A percentile compares a stretch with the other conserved stretches of the same genome.
Conservation (phyloP, 30 jellyfish, hydroid and myxozoan species). For the Cassiopea xamachana region DNA sequence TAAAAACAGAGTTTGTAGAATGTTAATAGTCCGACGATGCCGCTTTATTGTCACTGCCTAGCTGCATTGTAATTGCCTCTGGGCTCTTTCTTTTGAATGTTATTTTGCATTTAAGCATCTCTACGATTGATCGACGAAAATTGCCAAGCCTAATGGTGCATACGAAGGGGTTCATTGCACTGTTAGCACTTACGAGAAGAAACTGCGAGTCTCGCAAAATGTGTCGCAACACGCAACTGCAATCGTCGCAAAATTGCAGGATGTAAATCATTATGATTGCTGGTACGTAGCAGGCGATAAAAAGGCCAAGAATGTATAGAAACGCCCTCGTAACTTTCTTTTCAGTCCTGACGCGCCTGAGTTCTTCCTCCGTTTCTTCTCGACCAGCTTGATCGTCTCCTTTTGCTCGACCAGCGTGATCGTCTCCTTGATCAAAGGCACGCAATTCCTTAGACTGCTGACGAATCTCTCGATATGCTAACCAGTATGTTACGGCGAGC, state of each 20-base stretch:
- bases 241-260: constrained; percentile 38
- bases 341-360: background rate
- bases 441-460: constrained; percentile 1
- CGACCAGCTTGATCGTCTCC: background rate
- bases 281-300: constrained; percentile 15
- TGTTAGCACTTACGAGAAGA: background rate
- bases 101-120: background rate
- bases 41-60: too few species aligned
- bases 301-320: constrained; percentile 13
- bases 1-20: too few species aligned
- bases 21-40: too few species aligned
- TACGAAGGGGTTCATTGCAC: background rate
- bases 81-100: too few species aligned
- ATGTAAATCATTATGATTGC: constrained; percentile 32
- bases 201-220: constrained; percentile 4
- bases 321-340: constrained; percentile 28
- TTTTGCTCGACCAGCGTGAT: too few species aligned
- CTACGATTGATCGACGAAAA: background rate
- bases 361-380: background rate
- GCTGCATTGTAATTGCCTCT: too few species aligned
- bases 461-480: constrained; percentile 14
- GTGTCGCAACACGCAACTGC: constrained; percentile 58
- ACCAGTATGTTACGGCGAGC: constrained; percentile 47
- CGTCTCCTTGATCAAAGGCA: too few species aligned
- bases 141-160: background rate